phyloP scores from a whole-genome alignment of 64 coral and sea anemone genomes.

The Cladopsammia gracilis region DNA sequence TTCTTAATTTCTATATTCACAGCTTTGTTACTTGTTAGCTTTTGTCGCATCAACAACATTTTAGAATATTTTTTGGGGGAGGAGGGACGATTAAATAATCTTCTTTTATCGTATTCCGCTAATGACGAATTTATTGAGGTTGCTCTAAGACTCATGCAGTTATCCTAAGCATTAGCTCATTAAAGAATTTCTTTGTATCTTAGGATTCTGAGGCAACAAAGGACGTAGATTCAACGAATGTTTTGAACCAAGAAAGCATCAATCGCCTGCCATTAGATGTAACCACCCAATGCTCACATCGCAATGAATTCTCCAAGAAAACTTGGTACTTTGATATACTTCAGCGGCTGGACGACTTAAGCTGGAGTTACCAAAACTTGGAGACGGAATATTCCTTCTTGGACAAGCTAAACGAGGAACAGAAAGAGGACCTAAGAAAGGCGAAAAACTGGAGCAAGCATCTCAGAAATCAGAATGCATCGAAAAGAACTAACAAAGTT shows the following conservation, averaged over 20 bases:
- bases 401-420: conserved; percentile 63
- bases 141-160: too few species aligned
- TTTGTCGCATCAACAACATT: too few species aligned
- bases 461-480: background rate
- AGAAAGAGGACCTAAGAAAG: conserved; percentile 71
- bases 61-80: too few species aligned
- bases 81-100: too few species aligned
- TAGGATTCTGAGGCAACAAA: background rate
- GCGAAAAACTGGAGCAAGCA: conserved; percentile 61
- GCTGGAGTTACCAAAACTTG: conserved; percentile 74
- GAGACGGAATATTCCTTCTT: conserved; percentile 76
- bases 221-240: background rate
- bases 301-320: background rate
- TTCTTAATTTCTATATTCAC: too few species aligned
- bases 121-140: too few species aligned
- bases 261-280: background rate
- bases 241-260: background rate
- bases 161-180: background rate
- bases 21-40: too few species aligned
- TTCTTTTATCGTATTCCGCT: too few species aligned
- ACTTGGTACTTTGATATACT: conserved; percentile 66
- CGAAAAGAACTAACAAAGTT: background rate
- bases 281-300: background rate
- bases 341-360: conserved; percentile 63
- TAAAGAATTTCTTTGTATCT: background rate